Conservation (phyloP, 2,888 invertebrate genomes). For the Prosopocoilus inquinatus region DNA sequence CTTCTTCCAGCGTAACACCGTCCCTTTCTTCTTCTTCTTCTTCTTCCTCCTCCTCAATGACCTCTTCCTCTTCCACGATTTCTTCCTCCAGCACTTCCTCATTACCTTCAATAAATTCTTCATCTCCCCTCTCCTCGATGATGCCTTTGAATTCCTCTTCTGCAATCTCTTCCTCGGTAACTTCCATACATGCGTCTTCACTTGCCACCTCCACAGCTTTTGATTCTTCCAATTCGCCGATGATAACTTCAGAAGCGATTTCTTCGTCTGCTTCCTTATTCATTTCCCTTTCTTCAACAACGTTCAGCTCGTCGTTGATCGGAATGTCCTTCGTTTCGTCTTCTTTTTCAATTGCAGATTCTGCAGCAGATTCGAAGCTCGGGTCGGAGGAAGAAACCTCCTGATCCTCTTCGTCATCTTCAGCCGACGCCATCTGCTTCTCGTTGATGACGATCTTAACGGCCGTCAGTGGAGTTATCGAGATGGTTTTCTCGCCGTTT, state of each 20-base stretch:
- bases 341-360: not conserved
- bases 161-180: not conserved
- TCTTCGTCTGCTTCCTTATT: not conserved
- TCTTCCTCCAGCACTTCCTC: conserved; percentile 9
- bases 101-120: not conserved
- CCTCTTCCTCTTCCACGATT: not conserved
- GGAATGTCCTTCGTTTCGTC: not conserved
- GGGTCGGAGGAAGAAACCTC: not conserved
- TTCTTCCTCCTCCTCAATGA: not conserved
- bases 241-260: not conserved
- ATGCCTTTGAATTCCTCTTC: not conserved
- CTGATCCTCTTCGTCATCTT: not conserved
- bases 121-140: not conserved
- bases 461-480: conserved; percentile 17
- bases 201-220: not conserved
- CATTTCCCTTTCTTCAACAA: not conserved
- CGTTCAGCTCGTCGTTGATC: not conserved
- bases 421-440: not conserved
- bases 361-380: too few species aligned
- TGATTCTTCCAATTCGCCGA: conserved; percentile 1
- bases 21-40: not conserved
- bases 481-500: conserved; percentile 25
- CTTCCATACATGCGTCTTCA: not conserved
- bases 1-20: too few species aligned
- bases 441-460: conserved; percentile 9